Base-by-base conservation (phyloP, 2,797 vertebrate species). In the Anableps anableps region DNA sequence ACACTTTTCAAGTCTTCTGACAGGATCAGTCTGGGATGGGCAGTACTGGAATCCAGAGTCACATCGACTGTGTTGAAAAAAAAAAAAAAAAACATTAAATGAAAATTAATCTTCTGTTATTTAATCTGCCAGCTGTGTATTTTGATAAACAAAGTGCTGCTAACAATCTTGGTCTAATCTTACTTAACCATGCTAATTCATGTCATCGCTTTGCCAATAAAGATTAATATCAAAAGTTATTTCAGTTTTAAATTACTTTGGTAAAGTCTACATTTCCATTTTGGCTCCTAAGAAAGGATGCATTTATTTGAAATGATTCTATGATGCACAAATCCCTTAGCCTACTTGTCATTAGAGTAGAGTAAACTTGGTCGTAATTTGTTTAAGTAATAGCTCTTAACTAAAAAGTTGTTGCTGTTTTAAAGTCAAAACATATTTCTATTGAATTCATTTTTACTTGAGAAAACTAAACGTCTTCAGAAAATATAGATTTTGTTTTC, bases 1-100 rank as follows among this genome's bases (percentile, higher is more conserved):
- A 97, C 96, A 16, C 91, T 93, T 83, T 96, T 96, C 87, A 86
- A 11, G 91, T 97, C 94, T 16, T 89, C 90, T 1, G 96, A 96
- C 41, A 97, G 76, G 47, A 95, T 68, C 78, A 97, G 95, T 43
- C 94, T 91, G 6, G 96, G 95, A 19, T 97, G 96, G 0, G 97
- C 95, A 0, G 96, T 96, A 76, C 83, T 88, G 0, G 84, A 84
- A 87, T 98, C 96, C 92, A 98, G 90, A 21, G 94, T 95, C n/a
- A 97, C 88, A 0, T 93, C 82, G 83, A 95, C 96, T 97, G 92
- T 9, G 77, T 36, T 0, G 19, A 78, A 64, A 16, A 1, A 45
- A 48, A 14, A 60, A 4, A 0, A n/a, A 29, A 29, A 14, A 0
- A 29, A 58, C 5, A 72, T 1, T 0, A 21, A 11, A 53, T 31